Percentiles rank a stretch among this genome's conserved stretches.
Conservation (phyloP, 1,140 invertebrate species). For the Sycobia sp. region DNA sequence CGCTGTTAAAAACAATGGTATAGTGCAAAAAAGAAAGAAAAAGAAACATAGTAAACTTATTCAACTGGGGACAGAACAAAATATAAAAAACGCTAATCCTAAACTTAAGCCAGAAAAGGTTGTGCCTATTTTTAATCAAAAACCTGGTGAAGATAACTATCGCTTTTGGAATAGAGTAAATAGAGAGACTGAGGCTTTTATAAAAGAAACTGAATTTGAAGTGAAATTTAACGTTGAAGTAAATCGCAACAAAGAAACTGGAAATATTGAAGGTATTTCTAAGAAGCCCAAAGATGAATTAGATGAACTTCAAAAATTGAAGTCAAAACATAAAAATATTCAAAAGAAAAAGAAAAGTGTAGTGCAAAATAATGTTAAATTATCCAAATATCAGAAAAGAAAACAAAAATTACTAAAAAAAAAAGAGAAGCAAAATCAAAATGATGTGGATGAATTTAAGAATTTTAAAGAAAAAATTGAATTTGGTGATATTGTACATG, state of each 20-base stretch:
- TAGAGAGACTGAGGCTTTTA: conserved; percentile 59
- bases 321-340: conserved; percentile 53
- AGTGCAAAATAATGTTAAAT: conserved; percentile 40
- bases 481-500: conserved; percentile 73
- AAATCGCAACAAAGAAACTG: conserved; percentile 59
- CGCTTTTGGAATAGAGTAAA: conserved; percentile 62
- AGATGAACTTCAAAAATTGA: conserved; percentile 55
- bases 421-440: conserved; percentile 52
- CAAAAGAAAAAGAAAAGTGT: conserved; percentile 56
- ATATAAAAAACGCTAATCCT: conserved; percentile 36
- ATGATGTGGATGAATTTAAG: conserved; percentile 53
- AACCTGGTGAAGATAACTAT: conserved; percentile 54
- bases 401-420: conserved; percentile 57
- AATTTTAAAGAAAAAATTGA: conserved; percentile 63
- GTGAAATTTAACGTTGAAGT: conserved; percentile 64
- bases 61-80: conserved; percentile 38
- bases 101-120: conserved; percentile 57
- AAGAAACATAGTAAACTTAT: conserved; percentile 44
- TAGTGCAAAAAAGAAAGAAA: conserved; percentile 38
- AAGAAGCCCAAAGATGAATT: conserved; percentile 60
- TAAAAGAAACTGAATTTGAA: conserved; percentile 64
- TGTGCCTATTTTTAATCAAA: conserved; percentile 61
- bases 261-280: conserved; percentile 56
- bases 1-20: conserved; percentile 51
- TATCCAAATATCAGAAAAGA: conserved; percentile 59